phyloP scores from a whole-genome alignment of 1,140 invertebrate species.

The Dendrolimus kikuchii region DNA sequence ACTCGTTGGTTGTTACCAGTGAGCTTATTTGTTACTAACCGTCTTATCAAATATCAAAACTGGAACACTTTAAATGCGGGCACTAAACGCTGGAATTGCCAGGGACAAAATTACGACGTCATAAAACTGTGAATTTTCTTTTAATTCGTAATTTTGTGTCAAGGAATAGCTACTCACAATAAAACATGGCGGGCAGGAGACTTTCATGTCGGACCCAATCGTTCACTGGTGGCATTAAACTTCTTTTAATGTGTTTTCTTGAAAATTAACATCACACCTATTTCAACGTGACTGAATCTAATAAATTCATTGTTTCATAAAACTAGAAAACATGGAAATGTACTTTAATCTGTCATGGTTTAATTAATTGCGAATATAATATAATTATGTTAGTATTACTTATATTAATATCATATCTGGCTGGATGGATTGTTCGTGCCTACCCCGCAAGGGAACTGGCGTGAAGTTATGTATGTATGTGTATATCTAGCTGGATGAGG shows the following conservation, averaged over 20 bases:
- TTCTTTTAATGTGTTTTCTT: conserved; percentile 33
- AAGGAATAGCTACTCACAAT: conserved; percentile 25
- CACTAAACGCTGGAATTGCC: conserved; percentile 24
- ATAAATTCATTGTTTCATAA: conserved; percentile 36
- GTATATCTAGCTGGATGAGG: too few relatives aligned
- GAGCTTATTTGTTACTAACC: neutral
- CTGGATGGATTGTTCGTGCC: too few relatives aligned
- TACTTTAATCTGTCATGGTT: conserved; percentile 13
- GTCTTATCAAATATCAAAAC: conserved; percentile 21
- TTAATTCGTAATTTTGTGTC: conserved; percentile 31
- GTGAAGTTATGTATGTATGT: too few relatives aligned
- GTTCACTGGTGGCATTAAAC: conserved; percentile 23
- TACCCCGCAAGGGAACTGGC: too few relatives aligned
- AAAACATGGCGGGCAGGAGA: conserved; percentile 21
- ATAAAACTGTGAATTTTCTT: conserved; percentile 32
- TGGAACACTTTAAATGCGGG: conserved; percentile 17
- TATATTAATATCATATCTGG: too few relatives aligned
- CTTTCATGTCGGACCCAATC: conserved; percentile 18
- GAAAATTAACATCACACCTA: conserved; percentile 38
- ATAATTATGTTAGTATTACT: too few relatives aligned
- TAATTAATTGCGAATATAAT: too few relatives aligned
- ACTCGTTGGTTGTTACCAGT: neutral
- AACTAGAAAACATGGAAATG: conserved; percentile 26
- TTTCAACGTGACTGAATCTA: conserved; percentile 28
- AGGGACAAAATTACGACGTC: conserved; percentile 27